Evolutionary conservation across 2,113 vertebrate genomes (phyloP).

Genomic region (Dolichotis patagonum): DNA sequence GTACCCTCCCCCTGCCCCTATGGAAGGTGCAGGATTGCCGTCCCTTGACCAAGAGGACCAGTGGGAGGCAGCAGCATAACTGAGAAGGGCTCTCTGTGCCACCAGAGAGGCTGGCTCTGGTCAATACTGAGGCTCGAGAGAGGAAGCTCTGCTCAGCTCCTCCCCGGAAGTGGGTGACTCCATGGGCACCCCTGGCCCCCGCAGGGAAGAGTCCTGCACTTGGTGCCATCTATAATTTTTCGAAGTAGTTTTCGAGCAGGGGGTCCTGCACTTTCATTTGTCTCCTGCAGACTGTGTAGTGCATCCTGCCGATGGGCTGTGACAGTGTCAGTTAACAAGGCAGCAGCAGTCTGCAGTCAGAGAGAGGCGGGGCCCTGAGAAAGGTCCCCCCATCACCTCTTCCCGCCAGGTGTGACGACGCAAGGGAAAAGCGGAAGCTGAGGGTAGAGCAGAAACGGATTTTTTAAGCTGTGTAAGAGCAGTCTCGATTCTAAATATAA

Average conservation of each 20-base stretch:
- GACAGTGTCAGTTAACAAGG: neutral
- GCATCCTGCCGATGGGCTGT: neutral
- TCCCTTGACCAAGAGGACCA: neutral
- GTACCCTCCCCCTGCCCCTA: neutral
- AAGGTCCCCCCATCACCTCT: neutral
- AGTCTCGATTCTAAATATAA: neutral
- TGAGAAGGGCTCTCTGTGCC: neutral
- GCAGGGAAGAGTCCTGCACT: neutral
- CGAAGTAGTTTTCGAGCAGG: neutral
- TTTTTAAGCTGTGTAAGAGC: neutral
- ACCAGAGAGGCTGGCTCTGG: neutral
- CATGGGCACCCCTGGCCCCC: neutral
- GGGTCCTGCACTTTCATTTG: neutral
- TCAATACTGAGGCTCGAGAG: neutral
- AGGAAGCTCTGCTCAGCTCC: neutral
- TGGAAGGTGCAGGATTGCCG: accelerated
- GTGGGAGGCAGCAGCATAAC: neutral
- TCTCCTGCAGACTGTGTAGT: neutral
- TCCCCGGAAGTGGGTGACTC: neutral
- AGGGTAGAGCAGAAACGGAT: neutral
- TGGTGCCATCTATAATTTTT: neutral
- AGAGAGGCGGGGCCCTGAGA: neutral
- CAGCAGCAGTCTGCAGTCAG: neutral
- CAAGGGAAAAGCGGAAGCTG: neutral
- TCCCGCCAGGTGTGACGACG: accelerated